Conservation (phyloP, 2,113 vertebrate genomes). For the Crotalus viridis region DNA sequence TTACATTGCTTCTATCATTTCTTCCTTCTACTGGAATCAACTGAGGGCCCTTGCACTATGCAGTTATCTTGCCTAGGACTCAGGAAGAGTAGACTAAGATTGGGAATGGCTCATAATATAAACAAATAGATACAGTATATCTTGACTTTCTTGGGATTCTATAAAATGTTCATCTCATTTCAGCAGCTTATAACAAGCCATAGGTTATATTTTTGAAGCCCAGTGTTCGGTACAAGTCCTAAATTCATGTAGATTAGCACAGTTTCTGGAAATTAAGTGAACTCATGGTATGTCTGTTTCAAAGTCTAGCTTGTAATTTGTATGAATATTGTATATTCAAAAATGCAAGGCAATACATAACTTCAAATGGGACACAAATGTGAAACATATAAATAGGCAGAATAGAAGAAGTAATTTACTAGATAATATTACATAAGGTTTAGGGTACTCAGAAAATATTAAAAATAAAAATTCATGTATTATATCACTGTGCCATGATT, state of each 20-base stretch:
- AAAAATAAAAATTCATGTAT: conserved; percentile 48
- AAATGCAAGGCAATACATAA: conserved; percentile 26
- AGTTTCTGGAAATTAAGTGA: conserved; percentile 9
- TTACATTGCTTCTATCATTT: not conserved
- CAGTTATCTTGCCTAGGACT: not conserved
- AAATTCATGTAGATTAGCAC: not conserved
- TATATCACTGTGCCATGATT: conserved; percentile 47
- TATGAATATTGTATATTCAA: conserved; percentile 28
- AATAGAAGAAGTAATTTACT: conserved; percentile 45
- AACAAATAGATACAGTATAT: not conserved
- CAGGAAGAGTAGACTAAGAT: not conserved
- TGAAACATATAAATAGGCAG: conserved; percentile 34
- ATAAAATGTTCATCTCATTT: not conserved
- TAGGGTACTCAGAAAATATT: conserved; percentile 49
- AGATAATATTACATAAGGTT: conserved; percentile 47
- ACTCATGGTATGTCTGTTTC: conserved; percentile 19
- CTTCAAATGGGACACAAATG: conserved; percentile 17
- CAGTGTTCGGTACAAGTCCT: conserved; percentile 18
- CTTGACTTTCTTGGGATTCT: not conserved
- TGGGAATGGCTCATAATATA: too few relatives aligned
- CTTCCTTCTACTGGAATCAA: not conserved
- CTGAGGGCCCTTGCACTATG: not conserved
- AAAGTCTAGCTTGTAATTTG: conserved; percentile 29
- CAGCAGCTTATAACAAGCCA: not conserved
- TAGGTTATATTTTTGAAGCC: conserved; percentile 19